Conservation (phyloP, 2,113 vertebrate species). For the Nycticorax nycticorax region DNA sequence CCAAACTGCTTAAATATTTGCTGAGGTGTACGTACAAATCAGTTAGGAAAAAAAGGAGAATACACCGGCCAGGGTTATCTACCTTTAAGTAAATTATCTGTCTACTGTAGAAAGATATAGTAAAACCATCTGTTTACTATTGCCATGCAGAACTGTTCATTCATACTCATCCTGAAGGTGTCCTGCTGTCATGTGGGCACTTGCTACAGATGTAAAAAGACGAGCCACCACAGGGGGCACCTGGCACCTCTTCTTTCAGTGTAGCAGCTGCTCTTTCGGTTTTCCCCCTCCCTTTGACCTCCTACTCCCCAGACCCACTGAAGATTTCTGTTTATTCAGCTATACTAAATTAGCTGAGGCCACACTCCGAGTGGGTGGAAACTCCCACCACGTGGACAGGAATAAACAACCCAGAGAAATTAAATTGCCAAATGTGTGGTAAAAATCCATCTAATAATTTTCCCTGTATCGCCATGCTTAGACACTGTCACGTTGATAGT, state of each 20-base stretch:
- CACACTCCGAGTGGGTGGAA: not conserved
- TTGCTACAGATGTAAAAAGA: not conserved
- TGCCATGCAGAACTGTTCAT: not conserved
- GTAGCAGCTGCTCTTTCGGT: not conserved
- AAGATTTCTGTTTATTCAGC: not conserved
- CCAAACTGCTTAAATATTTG: not conserved
- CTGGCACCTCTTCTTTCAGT: not conserved
- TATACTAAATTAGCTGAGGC: not conserved
- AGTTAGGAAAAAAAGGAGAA: not conserved
- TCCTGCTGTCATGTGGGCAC: not conserved
- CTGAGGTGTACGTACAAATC: not conserved
- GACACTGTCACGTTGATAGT: not conserved
- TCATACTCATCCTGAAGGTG: not conserved
- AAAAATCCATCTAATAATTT: not conserved
- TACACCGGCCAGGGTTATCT: not conserved
- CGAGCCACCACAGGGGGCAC: not conserved
- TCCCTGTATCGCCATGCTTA: fast-evolving
- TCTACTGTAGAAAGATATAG: not conserved
- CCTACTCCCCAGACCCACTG: not conserved
- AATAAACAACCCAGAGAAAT: not conserved
- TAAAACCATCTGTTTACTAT: not conserved
- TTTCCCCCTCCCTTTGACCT: not conserved
- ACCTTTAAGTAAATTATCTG: not conserved
- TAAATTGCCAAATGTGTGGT: not conserved
- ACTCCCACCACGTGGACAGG: not conserved